These are phyloP conservation scores for Eretmochelys imbricata DNA, from an alignment of 2,113 vertebrate genomes.

Conservation along the genomic window DNA sequence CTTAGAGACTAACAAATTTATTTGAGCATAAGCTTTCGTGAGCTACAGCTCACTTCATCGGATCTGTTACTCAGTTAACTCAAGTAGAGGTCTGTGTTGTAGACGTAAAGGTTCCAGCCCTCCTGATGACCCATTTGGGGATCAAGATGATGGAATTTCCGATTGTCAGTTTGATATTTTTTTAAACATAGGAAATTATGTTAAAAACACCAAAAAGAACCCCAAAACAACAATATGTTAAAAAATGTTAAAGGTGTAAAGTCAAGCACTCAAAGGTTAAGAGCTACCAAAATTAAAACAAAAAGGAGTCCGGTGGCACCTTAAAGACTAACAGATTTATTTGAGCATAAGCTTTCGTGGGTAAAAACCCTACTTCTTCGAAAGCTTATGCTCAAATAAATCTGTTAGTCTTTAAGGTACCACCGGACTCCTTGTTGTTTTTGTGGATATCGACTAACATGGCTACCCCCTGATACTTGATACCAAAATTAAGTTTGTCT, in stretches of 20 bases:
- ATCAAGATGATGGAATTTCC: accelerated
- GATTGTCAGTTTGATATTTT: accelerated
- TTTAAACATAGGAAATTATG: background rate
- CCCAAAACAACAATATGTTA: background rate
- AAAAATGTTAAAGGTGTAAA: background rate
- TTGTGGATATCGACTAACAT: too few relatives aligned
- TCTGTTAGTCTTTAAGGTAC: too few relatives aligned
- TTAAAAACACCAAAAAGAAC: background rate
- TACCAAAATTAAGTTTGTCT: background rate
- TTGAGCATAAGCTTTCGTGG: too few relatives aligned
- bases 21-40: too few relatives aligned
- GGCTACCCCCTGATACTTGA: too few relatives aligned
- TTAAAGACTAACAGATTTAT: too few relatives aligned
- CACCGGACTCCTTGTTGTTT: too few relatives aligned
- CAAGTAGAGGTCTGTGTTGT: background rate
- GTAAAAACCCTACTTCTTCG: too few relatives aligned
- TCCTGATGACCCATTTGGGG: accelerated
- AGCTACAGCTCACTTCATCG: too few relatives aligned
- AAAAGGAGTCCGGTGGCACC: too few relatives aligned
- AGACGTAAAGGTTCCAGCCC: accelerated
- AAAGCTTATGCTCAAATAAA: too few relatives aligned
- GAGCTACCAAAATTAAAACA: background rate
- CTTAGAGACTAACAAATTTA: too few relatives aligned
- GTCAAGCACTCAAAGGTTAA: background rate
- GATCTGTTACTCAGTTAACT: background rate